Conservation (phyloP, 1,140 invertebrate species). For the Tetraneura akinire region DNA sequence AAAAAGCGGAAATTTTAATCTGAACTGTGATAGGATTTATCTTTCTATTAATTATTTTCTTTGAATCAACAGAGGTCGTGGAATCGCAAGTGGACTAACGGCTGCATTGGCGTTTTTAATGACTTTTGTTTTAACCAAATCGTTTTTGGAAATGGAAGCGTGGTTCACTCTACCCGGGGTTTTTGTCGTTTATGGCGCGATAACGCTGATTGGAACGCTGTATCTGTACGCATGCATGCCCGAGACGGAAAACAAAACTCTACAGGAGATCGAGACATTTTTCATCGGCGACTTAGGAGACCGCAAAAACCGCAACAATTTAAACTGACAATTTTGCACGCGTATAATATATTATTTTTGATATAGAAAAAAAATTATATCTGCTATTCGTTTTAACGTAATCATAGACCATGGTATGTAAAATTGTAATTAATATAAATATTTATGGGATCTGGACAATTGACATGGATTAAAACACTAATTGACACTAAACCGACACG, state of each 20-base stretch:
- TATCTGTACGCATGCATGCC: conserved; percentile 55
- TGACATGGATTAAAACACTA: too few species aligned
- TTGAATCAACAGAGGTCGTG: conserved; percentile 53
- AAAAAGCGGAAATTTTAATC: too few species aligned
- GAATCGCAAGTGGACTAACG: conserved; percentile 54
- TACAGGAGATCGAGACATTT: conserved; percentile 54
- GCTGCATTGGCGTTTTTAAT: conserved; percentile 54
- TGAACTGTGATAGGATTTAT: too few species aligned
- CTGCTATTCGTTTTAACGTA: too few species aligned
- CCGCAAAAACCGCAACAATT: neutral
- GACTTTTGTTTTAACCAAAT: conserved; percentile 54
- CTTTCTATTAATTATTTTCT: neutral
- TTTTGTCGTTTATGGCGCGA: conserved; percentile 54
- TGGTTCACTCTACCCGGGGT: conserved; percentile 52
- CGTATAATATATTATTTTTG: too few species aligned
- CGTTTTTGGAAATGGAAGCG: conserved; percentile 53
- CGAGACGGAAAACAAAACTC: conserved; percentile 55
- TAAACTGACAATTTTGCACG: too few species aligned
- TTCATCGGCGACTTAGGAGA: conserved; percentile 37
- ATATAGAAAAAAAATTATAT: too few species aligned
- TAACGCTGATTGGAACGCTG: conserved; percentile 53
- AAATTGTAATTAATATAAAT: too few species aligned
- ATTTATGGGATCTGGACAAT: too few species aligned
- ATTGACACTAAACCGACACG: too few species aligned
- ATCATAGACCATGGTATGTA: too few species aligned